These are phyloP conservation scores for Archaeoteleia sp. DNA, from an alignment of 2,888 invertebrate genomes.

Conservation along the genomic window DNA sequence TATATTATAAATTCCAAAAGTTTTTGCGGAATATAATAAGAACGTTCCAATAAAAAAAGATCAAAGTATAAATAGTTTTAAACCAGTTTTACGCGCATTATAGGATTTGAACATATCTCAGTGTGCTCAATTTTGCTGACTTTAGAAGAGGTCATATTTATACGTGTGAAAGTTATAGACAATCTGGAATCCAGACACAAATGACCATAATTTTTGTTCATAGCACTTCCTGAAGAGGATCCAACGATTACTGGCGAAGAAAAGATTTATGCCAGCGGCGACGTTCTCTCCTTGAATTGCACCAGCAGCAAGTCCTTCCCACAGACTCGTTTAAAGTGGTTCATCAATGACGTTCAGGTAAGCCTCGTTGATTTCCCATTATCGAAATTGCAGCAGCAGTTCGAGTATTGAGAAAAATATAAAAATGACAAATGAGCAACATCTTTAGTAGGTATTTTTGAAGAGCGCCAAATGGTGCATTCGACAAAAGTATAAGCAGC, in stretches of 20 bases:
- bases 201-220: constrained; percentile 55
- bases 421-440: neutral
- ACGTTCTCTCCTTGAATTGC: constrained; percentile 76
- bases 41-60: too few relatives aligned
- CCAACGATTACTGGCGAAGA: constrained; percentile 76
- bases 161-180: constrained; percentile 30
- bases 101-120: too few relatives aligned
- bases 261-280: constrained; percentile 76
- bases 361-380: constrained; percentile 46
- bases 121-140: too few relatives aligned
- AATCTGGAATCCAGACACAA: constrained; percentile 40
- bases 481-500: neutral
- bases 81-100: too few relatives aligned
- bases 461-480: too few relatives aligned
- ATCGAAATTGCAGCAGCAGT: neutral
- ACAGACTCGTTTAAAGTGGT: constrained; percentile 76
- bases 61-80: too few relatives aligned
- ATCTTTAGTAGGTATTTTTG: neutral
- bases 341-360: constrained; percentile 76
- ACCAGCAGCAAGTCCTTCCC: constrained; percentile 76
- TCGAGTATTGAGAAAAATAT: neutral
- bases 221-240: constrained; percentile 74
- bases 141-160: constrained; percentile 31
- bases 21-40: too few relatives aligned
- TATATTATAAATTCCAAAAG: too few relatives aligned